Evolutionary conservation across 1,140 invertebrate species (phyloP).

Genomic region (Platyura marginata): DNA sequence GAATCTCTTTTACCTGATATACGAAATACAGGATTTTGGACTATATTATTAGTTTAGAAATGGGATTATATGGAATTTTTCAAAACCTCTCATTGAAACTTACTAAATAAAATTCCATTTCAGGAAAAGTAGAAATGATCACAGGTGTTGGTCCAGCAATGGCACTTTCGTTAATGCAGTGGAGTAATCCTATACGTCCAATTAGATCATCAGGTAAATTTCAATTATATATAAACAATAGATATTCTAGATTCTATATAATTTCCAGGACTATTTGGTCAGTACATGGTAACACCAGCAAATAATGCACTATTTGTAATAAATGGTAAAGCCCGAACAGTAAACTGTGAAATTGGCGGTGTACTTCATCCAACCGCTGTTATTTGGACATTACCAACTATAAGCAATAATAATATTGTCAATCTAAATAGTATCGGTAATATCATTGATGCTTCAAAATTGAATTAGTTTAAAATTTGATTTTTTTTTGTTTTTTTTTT

Average conservation of each 20-base stretch:
- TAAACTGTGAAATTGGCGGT: slow-evolving; percentile 60
- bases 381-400: slow-evolving; percentile 36
- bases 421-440: too few species aligned
- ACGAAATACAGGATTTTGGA: too few species aligned
- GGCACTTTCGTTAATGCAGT: slow-evolving; percentile 33
- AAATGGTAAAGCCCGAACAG: slow-evolving; percentile 50
- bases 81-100: too few species aligned
- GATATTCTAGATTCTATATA: too few species aligned
- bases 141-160: slow-evolving; percentile 45
- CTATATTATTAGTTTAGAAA: too few species aligned
- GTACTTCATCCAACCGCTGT: slow-evolving; percentile 42
- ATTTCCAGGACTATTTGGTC: slow-evolving; percentile 42
- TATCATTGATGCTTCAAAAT: too few species aligned
- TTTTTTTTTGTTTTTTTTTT: too few species aligned
- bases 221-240: background rate
- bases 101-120: slow-evolving; percentile 37
- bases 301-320: slow-evolving; percentile 54
- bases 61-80: too few species aligned
- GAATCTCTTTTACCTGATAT: too few species aligned
- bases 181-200: slow-evolving; percentile 46
- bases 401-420: too few species aligned
- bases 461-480: too few species aligned
- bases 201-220: slow-evolving; percentile 39
- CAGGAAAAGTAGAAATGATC: slow-evolving; percentile 66
- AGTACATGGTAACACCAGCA: slow-evolving; percentile 56